phyloP scores from a whole-genome alignment of 2,797 vertebrate genomes.

The Rhadinocentrus ornatus region DNA sequence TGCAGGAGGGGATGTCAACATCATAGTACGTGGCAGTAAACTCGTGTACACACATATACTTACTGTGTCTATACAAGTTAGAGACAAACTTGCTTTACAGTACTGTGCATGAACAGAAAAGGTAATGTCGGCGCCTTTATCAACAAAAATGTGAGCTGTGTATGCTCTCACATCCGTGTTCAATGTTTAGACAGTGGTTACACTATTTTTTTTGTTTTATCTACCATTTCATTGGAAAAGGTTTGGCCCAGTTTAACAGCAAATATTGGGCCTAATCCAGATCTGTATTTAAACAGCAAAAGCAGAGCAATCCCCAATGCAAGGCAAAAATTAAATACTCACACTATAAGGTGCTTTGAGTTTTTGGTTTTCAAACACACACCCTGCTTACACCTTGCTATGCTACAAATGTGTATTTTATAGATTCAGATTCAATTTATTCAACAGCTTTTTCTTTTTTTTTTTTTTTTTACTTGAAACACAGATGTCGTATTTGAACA shows the following conservation, averaged over 20 bases:
- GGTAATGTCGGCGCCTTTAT: conserved; percentile 1
- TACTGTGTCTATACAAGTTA: not conserved
- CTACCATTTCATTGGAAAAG: conserved; percentile 7
- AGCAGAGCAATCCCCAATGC: not conserved
- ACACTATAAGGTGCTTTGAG: conserved; percentile 30
- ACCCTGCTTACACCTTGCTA: not conserved
- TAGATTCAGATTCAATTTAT: conserved; percentile 5
- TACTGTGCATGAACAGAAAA: conserved; percentile 8
- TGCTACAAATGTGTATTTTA: not conserved
- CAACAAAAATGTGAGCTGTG: conserved; percentile 2
- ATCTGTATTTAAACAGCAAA: conserved; percentile 37
- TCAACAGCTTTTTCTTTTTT: not conserved
- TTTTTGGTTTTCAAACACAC: conserved; percentile 20
- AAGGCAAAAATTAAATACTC: conserved; percentile 39
- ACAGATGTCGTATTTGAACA: conserved; percentile 91
- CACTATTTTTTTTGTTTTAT: conserved; percentile 14
- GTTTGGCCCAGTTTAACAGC: not conserved
- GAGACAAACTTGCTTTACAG: not conserved
- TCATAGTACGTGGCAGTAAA: conserved; percentile 84
- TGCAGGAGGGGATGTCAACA: conserved; percentile 86
- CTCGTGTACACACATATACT: not conserved
- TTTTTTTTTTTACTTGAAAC: conserved; percentile 18
- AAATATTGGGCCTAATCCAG: conserved; percentile 21
- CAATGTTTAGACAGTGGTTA: conserved; percentile 31
- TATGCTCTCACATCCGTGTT: conserved; percentile 29